phyloP scores from a whole-genome alignment of 2,888 invertebrate species.

The Nipponacmea schrenckii region DNA sequence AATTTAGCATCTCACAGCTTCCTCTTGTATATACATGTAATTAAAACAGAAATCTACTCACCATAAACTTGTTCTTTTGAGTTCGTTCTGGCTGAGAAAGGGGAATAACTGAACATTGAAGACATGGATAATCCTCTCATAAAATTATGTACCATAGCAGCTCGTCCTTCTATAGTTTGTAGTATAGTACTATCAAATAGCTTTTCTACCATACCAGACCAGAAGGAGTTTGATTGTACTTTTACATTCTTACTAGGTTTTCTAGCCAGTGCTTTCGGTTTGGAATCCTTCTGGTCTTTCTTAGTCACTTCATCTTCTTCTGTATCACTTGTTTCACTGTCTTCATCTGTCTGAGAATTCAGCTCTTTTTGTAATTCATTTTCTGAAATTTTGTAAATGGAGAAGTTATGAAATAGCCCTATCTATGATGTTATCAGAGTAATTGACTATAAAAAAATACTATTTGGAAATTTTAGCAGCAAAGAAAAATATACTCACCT shows the following conservation, averaged over 20 bases:
- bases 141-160: slow-evolving; percentile 69
- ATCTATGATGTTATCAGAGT: too few species aligned
- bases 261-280: slow-evolving; percentile 15
- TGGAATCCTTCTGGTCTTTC: slow-evolving; percentile 14
- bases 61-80: too few species aligned
- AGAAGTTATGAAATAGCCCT: too few species aligned
- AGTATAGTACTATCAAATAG: slow-evolving; percentile 49
- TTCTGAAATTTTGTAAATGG: slow-evolving; percentile 29
- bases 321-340: slow-evolving; percentile 37
- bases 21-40: too few species aligned
- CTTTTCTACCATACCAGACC: slow-evolving; percentile 41
- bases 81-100: slow-evolving; percentile 48
- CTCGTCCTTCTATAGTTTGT: slow-evolving; percentile 67
- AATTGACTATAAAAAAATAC: too few species aligned
- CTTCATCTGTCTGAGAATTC: slow-evolving; percentile 38
- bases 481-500: slow-evolving; percentile 31
- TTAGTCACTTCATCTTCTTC: slow-evolving; percentile 17
- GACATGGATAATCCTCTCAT: slow-evolving; percentile 67
- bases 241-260: slow-evolving; percentile 20
- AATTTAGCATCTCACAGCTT: too few species aligned
- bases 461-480: too few species aligned
- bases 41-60: too few species aligned
- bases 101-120: slow-evolving; percentile 66
- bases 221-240: slow-evolving; percentile 34
- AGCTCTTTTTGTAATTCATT: slow-evolving; percentile 50